A percentile compares a stretch with the other conserved stretches of the same genome.
phyloP scores from a whole-genome alignment of 2,113 vertebrate genomes.

The Scytalopus superciliaris region DNA sequence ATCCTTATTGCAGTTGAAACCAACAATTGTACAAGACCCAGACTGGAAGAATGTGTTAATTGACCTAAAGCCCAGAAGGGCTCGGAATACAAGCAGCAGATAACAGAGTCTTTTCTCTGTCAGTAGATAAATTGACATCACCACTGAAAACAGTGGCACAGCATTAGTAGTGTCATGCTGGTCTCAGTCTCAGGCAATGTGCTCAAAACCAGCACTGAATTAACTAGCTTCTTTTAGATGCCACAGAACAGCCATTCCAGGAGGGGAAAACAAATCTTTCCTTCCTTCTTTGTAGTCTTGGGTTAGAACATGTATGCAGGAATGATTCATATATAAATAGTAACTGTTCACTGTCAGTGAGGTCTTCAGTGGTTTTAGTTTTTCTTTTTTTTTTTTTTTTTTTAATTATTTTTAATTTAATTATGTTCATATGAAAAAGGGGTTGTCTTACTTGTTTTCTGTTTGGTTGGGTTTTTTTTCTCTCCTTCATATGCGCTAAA shows the following conservation, averaged over 20 bases:
- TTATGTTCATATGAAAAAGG: neutral
- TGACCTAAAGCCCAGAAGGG: neutral
- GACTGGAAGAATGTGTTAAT: neutral
- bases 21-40: neutral
- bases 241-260: neutral
- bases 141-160: neutral
- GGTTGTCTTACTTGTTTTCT: neutral
- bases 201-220: neutral
- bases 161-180: accelerated
- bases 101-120: neutral
- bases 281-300: neutral
- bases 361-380: neutral
- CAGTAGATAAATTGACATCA: neutral
- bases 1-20: neutral
- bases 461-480: accelerated
- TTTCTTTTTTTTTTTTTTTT: neutral
- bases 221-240: neutral
- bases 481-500: neutral
- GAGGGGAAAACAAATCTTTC: neutral
- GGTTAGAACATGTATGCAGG: neutral
- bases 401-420: neutral
- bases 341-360: neutral
- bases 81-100: neutral
- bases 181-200: neutral
- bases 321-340: neutral